These are phyloP conservation scores for Acipenser transmontanus DNA, from an alignment of 2,797 vertebrate species.

Conservation along the genomic window DNA sequence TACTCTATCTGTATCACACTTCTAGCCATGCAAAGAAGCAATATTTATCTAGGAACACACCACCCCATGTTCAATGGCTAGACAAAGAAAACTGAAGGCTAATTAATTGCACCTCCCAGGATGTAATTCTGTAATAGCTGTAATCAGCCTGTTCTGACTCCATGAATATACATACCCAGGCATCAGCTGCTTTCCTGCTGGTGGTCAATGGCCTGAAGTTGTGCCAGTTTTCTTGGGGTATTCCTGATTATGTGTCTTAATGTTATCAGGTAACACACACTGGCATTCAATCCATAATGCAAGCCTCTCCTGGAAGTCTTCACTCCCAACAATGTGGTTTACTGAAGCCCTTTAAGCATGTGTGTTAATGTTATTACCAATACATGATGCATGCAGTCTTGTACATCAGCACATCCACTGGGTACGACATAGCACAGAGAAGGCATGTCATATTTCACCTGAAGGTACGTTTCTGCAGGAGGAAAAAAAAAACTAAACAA, in stretches of 20 bases:
- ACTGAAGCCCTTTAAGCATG: constrained; percentile 68
- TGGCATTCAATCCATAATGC: constrained; percentile 72
- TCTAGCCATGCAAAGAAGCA: constrained; percentile 16
- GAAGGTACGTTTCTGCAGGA: constrained; percentile 58
- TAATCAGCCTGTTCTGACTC: constrained; percentile 53
- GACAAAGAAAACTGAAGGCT: constrained; percentile 57
- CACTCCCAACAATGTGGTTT: constrained; percentile 59
- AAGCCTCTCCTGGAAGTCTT: constrained; percentile 67
- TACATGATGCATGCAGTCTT: constrained; percentile 48
- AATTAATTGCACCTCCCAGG: constrained; percentile 59
- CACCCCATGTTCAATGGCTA: constrained; percentile 38
- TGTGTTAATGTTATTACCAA: constrained; percentile 69
- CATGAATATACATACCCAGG: constrained; percentile 56
- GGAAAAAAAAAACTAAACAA: constrained; percentile 44
- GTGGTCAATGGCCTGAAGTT: constrained; percentile 71
- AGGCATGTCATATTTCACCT: constrained; percentile 43
- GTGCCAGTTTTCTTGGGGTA: constrained; percentile 51
- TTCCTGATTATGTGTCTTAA: constrained; percentile 56
- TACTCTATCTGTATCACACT: too few relatives aligned
- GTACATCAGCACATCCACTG: constrained; percentile 3
- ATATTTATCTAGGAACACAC: constrained; percentile 32
- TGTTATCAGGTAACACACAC: constrained; percentile 78
- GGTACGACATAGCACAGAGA: background rate
- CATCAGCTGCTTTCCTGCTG: constrained; percentile 64
- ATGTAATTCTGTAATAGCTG: constrained; percentile 65